Conservation (phyloP, 2,113 vertebrate genomes). For the Periophthalmodon schlosseri region DNA sequence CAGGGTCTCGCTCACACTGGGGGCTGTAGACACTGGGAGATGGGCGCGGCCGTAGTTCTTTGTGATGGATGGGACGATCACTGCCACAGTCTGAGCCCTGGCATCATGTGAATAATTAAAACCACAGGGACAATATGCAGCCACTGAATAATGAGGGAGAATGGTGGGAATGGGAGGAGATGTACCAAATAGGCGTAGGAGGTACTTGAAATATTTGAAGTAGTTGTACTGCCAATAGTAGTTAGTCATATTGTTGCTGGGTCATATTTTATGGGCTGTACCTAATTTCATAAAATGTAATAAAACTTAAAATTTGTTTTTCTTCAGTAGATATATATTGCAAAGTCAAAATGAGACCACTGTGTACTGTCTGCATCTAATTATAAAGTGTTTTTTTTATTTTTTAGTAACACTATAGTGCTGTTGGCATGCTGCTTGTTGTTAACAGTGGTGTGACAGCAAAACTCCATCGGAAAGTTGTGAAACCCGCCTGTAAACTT, state of each 20-base stretch:
- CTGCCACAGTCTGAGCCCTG: slow-evolving; percentile 63
- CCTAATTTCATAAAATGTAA: no score
- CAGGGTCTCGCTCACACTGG: slow-evolving; percentile 22
- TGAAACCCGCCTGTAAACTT: no score
- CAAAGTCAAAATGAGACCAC: no score
- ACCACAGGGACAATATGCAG: slow-evolving; percentile 63
- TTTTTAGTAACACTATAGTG: no score
- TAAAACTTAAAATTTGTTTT: no score
- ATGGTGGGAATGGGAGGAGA: not conserved
- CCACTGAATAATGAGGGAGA: slow-evolving; percentile 63
- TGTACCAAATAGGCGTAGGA: not conserved
- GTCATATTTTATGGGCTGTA: no score
- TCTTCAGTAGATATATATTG: no score
- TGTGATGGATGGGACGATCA: slow-evolving; percentile 70
- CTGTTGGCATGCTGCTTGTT: no score
- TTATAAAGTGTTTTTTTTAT: no score
- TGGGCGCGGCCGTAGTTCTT: slow-evolving; percentile 54
- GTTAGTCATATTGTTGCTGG: not conserved
- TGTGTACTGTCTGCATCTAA: no score
- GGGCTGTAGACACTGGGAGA: slow-evolving; percentile 51
- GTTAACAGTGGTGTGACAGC: no score
- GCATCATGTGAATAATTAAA: slow-evolving; percentile 78
- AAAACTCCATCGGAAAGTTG: no score
- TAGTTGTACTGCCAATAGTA: not conserved
- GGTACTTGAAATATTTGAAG: not conserved